Conservation (phyloP, 2,113 vertebrate genomes). For the Epinephelus cyanopodus region DNA sequence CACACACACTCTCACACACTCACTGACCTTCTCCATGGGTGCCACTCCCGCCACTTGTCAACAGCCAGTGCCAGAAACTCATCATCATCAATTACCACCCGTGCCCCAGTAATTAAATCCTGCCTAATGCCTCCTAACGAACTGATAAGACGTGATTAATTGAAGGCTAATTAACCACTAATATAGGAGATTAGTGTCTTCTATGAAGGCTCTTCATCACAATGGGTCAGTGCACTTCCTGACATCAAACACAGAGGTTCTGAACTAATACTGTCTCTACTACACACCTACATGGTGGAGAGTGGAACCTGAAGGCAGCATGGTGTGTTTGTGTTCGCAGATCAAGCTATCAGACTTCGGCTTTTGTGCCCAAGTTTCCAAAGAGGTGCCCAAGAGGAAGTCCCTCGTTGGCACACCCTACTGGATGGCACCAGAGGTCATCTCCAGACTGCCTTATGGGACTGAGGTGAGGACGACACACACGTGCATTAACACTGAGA, state of each 20-base stretch:
- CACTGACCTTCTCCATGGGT: conserved; percentile 57
- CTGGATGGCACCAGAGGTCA: conserved; percentile 99
- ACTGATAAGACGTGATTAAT: conserved; percentile 78
- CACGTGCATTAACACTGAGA: background rate
- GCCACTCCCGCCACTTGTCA: conserved; percentile 51
- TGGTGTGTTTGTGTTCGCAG: conserved; percentile 75
- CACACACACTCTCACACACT: conserved; percentile 33
- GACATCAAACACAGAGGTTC: conserved; percentile 27
- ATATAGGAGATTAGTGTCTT: conserved; percentile 69
- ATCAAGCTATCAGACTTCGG: conserved; percentile 99
- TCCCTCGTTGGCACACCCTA: conserved; percentile 97
- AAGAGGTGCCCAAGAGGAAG: conserved; percentile 98
- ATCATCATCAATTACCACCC: conserved; percentile 75
- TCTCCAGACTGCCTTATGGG: conserved; percentile 96
- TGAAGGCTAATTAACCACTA: conserved; percentile 71
- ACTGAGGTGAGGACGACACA: conserved; percentile 88
- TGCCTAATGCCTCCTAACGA: conserved; percentile 75
- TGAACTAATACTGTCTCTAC: conserved; percentile 21
- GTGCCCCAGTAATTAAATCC: conserved; percentile 79
- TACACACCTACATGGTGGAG: background rate
- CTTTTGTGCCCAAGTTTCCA: conserved; percentile 99
- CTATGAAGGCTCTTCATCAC: conserved; percentile 56
- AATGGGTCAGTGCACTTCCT: conserved; percentile 59
- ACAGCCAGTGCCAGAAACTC: conserved; percentile 70
- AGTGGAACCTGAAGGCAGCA: conserved; percentile 11